These are phyloP conservation scores for Seriola aureovittata DNA, from an alignment of 2,113 vertebrate species.

Conservation along the genomic window DNA sequence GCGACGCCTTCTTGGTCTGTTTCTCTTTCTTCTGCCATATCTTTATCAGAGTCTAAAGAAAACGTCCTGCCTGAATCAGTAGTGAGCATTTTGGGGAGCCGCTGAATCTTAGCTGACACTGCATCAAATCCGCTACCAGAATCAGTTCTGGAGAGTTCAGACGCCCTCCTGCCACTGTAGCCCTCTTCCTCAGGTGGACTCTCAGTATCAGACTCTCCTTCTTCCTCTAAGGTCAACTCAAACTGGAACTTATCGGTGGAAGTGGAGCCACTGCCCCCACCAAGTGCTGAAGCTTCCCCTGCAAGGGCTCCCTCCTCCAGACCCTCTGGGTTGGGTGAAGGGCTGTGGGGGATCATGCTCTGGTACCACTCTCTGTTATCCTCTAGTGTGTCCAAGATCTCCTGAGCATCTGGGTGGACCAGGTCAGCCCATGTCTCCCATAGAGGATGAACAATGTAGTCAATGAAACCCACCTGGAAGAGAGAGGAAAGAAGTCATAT, in stretches of 20 bases:
- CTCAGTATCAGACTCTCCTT: conserved; percentile 84
- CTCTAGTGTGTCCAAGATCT: conserved; percentile 92
- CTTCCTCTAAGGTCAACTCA: conserved; percentile 88
- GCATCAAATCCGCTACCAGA: conserved; percentile 38
- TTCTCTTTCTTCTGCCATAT: conserved; percentile 72
- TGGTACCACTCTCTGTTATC: conserved; percentile 97
- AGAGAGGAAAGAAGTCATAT: background rate
- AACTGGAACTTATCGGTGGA: conserved; percentile 89
- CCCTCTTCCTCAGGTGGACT: conserved; percentile 83
- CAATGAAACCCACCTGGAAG: conserved; percentile 92
- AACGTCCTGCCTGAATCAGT: conserved; percentile 73
- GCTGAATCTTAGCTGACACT: conserved; percentile 30
- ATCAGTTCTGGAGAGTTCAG: conserved; percentile 56
- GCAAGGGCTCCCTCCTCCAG: conserved; percentile 2
- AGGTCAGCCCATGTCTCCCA: conserved; percentile 96
- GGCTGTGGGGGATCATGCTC: conserved; percentile 93
- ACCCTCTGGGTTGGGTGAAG: conserved; percentile 73
- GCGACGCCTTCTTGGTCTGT: conserved; percentile 63
- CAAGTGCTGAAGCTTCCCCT: conserved; percentile 68
- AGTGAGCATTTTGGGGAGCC: conserved; percentile 44
- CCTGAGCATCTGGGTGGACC: conserved; percentile 93
- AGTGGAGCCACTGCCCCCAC: conserved; percentile 34
- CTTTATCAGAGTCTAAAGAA: conserved; percentile 74
- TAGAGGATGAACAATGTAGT: conserved; percentile 94
- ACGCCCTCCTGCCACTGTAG: conserved; percentile 27